Evolutionary conservation across 1,140 invertebrate species (phyloP).

Genomic region (Leptinotarsa texana): DNA sequence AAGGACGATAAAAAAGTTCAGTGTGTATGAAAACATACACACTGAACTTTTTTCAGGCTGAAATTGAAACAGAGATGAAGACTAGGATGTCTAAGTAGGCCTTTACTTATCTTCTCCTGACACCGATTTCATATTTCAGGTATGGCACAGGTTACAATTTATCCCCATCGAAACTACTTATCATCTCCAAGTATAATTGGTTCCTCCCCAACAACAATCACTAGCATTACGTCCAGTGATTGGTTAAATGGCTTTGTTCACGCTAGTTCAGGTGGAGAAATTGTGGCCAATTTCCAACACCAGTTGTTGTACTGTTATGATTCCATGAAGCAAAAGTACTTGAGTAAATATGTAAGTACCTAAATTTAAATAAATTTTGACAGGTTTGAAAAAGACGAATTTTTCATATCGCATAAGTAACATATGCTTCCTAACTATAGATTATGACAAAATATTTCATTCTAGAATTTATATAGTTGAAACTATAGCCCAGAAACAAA

Average conservation of each 20-base stretch:
- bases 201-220: slow-evolving; percentile 34
- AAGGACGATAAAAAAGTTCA: too few relatives aligned
- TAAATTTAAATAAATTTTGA: neutral
- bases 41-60: too few relatives aligned
- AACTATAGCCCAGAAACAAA: too few relatives aligned
- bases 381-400: neutral
- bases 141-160: slow-evolving; percentile 20
- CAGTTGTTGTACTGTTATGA: slow-evolving; percentile 34
- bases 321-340: neutral
- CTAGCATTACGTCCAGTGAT: slow-evolving; percentile 40
- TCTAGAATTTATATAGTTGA: too few relatives aligned
- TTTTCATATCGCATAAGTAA: neutral
- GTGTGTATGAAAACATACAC: too few relatives aligned
- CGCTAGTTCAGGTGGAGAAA: slow-evolving; percentile 41
- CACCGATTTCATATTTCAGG: slow-evolving; percentile 23
- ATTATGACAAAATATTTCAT: too few relatives aligned
- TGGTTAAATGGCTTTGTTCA: slow-evolving; percentile 48
- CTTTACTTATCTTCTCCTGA: too few relatives aligned
- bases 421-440: too few relatives aligned
- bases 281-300: slow-evolving; percentile 39
- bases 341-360: slow-evolving; percentile 8
- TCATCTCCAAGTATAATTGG: slow-evolving; percentile 26
- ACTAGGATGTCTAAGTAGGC: too few relatives aligned
- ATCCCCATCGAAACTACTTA: slow-evolving; percentile 37
- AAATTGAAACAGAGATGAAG: too few relatives aligned